Conservation (phyloP, 2,113 vertebrate genomes). For the Antechinus flavipes region DNA sequence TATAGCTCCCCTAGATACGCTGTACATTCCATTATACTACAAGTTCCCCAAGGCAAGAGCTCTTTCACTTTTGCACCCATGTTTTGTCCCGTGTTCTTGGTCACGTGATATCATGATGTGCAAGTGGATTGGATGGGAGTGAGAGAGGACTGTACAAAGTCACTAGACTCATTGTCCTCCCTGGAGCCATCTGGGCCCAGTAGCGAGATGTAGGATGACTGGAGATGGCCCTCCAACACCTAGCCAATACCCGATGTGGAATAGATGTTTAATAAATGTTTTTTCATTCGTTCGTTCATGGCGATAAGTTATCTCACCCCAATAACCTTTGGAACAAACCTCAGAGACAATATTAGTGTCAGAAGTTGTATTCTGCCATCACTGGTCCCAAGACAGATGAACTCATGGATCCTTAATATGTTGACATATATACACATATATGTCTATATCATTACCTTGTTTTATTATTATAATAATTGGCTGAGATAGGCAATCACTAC, state of each 20-base stretch:
- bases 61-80: not conserved
- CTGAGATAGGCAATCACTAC: not conserved
- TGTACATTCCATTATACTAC: not conserved
- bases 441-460: not conserved
- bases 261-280: not conserved
- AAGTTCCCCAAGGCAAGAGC: not conserved
- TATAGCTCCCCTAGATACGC: not conserved
- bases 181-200: too few species aligned
- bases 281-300: not conserved
- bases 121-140: too few species aligned
- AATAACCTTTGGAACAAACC: not conserved
- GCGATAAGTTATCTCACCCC: not conserved
- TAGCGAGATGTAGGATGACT: too few species aligned
- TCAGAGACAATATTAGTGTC: not conserved
- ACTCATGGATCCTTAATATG: not conserved
- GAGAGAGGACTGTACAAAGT: too few species aligned
- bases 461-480: not conserved
- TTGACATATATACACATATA: too few species aligned
- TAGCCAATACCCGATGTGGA: not conserved
- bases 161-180: too few species aligned
- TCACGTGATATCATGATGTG: too few species aligned
- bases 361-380: not conserved
- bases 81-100: too few species aligned
- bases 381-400: not conserved
- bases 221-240: not conserved